Conservation (phyloP, 2,888 invertebrate genomes). For the Actias luna region DNA sequence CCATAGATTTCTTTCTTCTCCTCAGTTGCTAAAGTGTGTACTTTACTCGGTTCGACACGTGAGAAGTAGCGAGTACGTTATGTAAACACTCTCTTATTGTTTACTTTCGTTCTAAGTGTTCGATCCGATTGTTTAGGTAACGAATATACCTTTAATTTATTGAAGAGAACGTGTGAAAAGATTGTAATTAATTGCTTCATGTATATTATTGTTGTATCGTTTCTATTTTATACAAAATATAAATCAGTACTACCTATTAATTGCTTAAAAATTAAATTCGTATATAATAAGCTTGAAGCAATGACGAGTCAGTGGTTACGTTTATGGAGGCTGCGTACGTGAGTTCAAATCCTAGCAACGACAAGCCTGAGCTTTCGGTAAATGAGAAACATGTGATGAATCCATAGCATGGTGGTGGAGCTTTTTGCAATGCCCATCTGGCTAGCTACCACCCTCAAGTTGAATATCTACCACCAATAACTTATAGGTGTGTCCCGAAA, state of each 20-base stretch:
- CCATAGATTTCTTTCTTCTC: not conserved
- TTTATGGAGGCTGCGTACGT: no score
- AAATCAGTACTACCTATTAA: not conserved
- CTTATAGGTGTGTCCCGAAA: no score
- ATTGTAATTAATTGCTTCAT: not conserved
- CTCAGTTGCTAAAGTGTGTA: slow-evolving; percentile 22
- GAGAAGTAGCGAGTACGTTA: slow-evolving; percentile 36
- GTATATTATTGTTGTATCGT: not conserved
- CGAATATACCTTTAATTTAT: slow-evolving; percentile 36
- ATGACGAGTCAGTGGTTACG: no score
- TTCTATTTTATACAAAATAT: not conserved
- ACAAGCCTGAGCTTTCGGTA: no score
- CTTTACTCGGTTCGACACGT: slow-evolving; percentile 38
- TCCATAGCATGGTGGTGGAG: no score
- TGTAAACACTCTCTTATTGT: slow-evolving; percentile 56
- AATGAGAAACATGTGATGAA: no score
- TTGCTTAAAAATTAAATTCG: not conserved
- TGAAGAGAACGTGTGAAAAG: slow-evolving; percentile 19
- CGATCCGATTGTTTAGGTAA: slow-evolving; percentile 41
- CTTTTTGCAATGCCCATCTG: no score
- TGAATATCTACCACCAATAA: no score
- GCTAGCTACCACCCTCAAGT: no score
- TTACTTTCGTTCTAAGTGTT: slow-evolving; percentile 50
- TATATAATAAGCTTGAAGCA: no score
- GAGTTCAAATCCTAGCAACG: no score